Base-by-base conservation (phyloP, 1,140 invertebrate genomes). In the Ptiloglossa arizonensis region DNA sequence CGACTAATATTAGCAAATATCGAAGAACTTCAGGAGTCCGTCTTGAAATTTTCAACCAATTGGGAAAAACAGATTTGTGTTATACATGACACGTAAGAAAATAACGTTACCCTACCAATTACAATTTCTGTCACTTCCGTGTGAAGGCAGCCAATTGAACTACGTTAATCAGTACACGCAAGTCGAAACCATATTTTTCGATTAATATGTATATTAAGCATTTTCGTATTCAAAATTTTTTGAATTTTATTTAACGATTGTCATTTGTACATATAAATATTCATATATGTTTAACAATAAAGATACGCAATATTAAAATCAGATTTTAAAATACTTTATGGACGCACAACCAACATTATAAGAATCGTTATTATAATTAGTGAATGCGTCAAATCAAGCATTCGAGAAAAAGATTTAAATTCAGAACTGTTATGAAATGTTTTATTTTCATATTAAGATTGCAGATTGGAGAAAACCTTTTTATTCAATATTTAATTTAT, bases 51-150 rank as follows among this genome's bases (percentile, higher is more conserved):
- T 35, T 83, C 57, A 82, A 50, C 64, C 69, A 24, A 54, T 63
- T 2, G n/a, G 48, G 41, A 60, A 79, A 83, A 54, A 41, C 27
- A 64, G 57, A 79, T 73, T 82, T 66, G 38, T 38, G 63, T 41
- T 41, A 13, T 63, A 73, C 69, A 82, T 82, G 81, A 83, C 81
- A 83, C 80, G 81, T 82, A 82, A 80, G 52, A 56, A 78, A 64
- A 78, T 54, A 63, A 62, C 63, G 75, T 48, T 71, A 71, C 57
- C 57, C 68, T 71, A 77, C 68, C 68, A 77, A 77, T 52, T 48
- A 56, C 44, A 62, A 62, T 54, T 70, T 24, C 59, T 77, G 66
- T 62, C 75, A 77, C 75, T 76, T 76, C 73, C 66, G 64, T 59
- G 48, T 69, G 67, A 66, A 68, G 64, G 41, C 44, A 59, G 44